These are phyloP conservation scores for Chrysaora quinquecirrha DNA, from an alignment of 30 jellyfish, hydroid and myxozoan genomes.

Conservation along the genomic window DNA sequence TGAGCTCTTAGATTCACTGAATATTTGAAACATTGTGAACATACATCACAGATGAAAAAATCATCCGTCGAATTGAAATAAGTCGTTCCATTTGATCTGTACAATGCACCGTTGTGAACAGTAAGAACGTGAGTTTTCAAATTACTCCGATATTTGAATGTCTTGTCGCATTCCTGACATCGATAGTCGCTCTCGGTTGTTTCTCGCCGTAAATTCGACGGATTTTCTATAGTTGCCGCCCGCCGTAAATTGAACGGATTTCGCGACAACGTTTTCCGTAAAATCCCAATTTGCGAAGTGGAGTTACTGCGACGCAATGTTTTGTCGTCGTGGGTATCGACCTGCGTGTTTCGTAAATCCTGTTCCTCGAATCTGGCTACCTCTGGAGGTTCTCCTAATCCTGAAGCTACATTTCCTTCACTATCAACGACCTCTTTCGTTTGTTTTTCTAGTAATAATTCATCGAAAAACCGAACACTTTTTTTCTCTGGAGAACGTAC, in stretches of 20 bases:
- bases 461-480: background rate
- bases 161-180: slow-evolving; percentile 56
- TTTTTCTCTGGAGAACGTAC: background rate
- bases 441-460: background rate
- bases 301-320: too few relatives aligned
- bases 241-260: slow-evolving; percentile 39
- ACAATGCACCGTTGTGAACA: slow-evolving; percentile 41
- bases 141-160: slow-evolving; percentile 51
- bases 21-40: slow-evolving; percentile 49
- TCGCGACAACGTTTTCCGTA: slow-evolving; percentile 16
- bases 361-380: too few relatives aligned
- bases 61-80: slow-evolving; percentile 38
- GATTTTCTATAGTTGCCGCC: background rate
- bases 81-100: slow-evolving; percentile 23
- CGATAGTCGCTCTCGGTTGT: slow-evolving; percentile 5
- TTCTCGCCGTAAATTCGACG: slow-evolving; percentile 18
- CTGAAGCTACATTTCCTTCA: too few relatives aligned
- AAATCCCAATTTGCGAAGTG: slow-evolving; percentile 18
- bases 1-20: slow-evolving; percentile 65
- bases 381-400: too few relatives aligned
- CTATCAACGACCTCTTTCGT: background rate
- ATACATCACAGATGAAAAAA: slow-evolving; percentile 45
- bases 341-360: too few relatives aligned
- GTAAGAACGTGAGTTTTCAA: slow-evolving; percentile 44
- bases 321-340: too few relatives aligned